Conservation (phyloP, 2,797 vertebrate species). For the Enteromius unitaeniatus region DNA sequence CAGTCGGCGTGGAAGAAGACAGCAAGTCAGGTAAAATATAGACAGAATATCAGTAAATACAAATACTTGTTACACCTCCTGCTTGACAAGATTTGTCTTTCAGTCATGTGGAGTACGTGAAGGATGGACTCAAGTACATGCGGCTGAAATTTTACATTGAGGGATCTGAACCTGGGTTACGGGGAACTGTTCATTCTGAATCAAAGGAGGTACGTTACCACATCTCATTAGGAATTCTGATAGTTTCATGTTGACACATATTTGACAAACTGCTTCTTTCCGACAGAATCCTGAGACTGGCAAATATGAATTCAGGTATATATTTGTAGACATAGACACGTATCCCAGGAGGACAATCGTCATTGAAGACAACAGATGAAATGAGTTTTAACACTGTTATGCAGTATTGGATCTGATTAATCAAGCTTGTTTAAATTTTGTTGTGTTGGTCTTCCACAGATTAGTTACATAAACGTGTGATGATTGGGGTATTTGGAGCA, state of each 20-base stretch:
- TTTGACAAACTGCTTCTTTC: constrained; percentile 29
- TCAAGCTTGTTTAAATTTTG: neutral
- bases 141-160: constrained; percentile 95
- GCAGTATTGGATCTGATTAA: neutral
- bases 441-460: neutral
- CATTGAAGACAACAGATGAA: constrained; percentile 90
- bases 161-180: constrained; percentile 87
- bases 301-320: constrained; percentile 88
- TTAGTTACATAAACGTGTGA: neutral
- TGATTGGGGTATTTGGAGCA: neutral
- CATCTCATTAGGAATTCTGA: neutral
- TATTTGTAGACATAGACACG: constrained; percentile 89
- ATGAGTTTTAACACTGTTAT: neutral
- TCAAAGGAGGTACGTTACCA: constrained; percentile 84
- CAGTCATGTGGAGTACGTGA: constrained; percentile 88
- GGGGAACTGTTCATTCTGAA: constrained; percentile 90
- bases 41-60: neutral
- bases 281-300: constrained; percentile 86
- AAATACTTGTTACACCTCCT: neutral
- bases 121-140: constrained; percentile 87
- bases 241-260: neutral
- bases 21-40: constrained; percentile 85
- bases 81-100: constrained; percentile 21
- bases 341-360: constrained; percentile 90
- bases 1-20: constrained; percentile 89